Base-by-base conservation (phyloP, 2,797 vertebrate genomes). In the Paratrypauchen microcephalus region DNA sequence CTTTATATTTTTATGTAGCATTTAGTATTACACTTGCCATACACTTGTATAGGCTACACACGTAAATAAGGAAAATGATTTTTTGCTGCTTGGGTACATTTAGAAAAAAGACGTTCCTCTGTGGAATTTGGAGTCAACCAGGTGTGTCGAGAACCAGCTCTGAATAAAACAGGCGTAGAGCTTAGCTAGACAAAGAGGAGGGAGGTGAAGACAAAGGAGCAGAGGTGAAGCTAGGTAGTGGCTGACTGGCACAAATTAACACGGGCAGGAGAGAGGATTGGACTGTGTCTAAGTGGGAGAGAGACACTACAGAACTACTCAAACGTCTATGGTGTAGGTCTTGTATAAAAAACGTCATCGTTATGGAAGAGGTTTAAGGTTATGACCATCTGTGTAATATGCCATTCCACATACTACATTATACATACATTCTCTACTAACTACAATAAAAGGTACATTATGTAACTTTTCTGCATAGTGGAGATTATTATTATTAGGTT, bases 161-260 rank as follows among this genome's bases (percentile, higher is more conserved):
- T 83, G 79, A 90, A 91, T 80, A 75, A 82, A 87, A 72, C 72
- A 74, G 83, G 81, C 76, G 72, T 70, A 73, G 76, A 81, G 78
- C 72, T 82, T 69, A 74, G 80, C 67, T 55, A 73, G 52, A 71
- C 68, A 30, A 68, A 70, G 45, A 58, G 68, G 67, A 86, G 77
- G 79, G 76, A 65, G 47, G 55, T 73, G 79, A 86, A 87, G 86
- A 87, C 80, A 87, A 86, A 84, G 83, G 84, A 80, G 81, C 23
- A 65, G 63, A 84, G 80, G 77, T 61, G 66, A 79, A 66, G 81
- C 68, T 62, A 72, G 68, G 69, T 70, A 78, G 19, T 52, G 73
- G 21, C 39, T 39, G 66, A 75, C 24, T 67, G 77, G 68, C 50
- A 80, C 77, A 81, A 84, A 82, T 79, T 68, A 86, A 78, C 75